Evolutionary conservation across 1,140 invertebrate genomes (phyloP).

Genomic region (Brachionus plicatilis): DNA sequence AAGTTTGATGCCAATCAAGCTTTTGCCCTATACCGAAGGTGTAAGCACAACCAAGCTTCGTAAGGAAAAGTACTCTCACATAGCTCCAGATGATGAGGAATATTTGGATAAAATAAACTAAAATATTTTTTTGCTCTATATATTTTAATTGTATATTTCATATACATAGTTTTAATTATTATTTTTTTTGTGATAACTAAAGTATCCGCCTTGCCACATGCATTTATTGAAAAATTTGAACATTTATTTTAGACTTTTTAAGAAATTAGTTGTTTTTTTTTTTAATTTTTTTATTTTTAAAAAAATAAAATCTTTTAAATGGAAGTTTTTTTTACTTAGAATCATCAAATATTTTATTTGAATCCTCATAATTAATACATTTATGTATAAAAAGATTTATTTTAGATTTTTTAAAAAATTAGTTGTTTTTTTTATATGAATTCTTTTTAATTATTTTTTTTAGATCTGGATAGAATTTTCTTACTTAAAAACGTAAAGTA

Average conservation of each 20-base stretch:
- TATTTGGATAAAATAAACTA: slow-evolving; percentile 34
- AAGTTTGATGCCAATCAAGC: slow-evolving; percentile 47
- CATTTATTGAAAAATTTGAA: slow-evolving; percentile 6
- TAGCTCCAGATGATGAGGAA: slow-evolving; percentile 23
- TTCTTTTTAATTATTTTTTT: too few species aligned
- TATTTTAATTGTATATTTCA: not conserved
- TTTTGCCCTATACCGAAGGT: slow-evolving; percentile 50
- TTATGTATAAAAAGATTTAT: not conserved
- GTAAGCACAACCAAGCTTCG: slow-evolving; percentile 48
- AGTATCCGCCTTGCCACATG: not conserved
- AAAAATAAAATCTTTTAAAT: not conserved
- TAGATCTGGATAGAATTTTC: too few species aligned
- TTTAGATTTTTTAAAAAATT: not conserved
- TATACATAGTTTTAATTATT: not conserved
- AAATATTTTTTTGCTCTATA: not conserved
- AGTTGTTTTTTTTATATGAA: not conserved
- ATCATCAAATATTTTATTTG: too few species aligned
- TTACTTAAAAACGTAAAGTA: too few species aligned
- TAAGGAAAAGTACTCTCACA: slow-evolving; percentile 43
- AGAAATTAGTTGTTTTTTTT: not conserved
- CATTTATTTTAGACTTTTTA: not conserved
- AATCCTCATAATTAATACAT: too few species aligned
- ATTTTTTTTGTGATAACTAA: not conserved
- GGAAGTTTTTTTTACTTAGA: too few species aligned
- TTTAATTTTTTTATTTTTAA: not conserved